Conservation (phyloP, 2,113 vertebrate genomes). For the Ammodytes marinus region DNA sequence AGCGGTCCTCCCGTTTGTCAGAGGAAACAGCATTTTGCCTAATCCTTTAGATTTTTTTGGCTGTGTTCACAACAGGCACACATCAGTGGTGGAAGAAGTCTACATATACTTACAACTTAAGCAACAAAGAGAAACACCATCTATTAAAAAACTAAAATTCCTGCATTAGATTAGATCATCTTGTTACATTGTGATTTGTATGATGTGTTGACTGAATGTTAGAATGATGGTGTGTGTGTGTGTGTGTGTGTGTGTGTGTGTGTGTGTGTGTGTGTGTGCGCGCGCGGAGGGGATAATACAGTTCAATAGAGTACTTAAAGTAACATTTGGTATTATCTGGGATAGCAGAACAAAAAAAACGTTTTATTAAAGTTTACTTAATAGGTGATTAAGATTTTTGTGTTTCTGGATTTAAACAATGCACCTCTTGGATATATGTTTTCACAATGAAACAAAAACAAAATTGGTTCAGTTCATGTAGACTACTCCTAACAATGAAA, state of each 20-base stretch:
- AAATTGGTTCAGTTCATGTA: too few relatives aligned
- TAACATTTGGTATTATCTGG: too few relatives aligned
- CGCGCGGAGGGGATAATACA: too few relatives aligned
- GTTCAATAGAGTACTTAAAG: too few relatives aligned
- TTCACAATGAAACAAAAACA: too few relatives aligned
- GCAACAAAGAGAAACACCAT: not conserved
- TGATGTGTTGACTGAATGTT: not conserved
- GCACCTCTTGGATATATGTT: too few relatives aligned
- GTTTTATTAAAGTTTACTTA: too few relatives aligned
- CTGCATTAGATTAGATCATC: not conserved
- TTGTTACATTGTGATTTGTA: not conserved
- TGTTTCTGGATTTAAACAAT: too few relatives aligned
- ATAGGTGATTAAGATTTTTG: too few relatives aligned
- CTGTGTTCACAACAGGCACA: conserved; percentile 24
- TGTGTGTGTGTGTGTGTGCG: not conserved
- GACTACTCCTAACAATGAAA: too few relatives aligned
- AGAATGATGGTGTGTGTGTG: not conserved
- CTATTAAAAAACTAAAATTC: not conserved
- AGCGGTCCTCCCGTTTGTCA: conserved; percentile 13
- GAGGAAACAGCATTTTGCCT: conserved; percentile 41
- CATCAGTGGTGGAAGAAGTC: not conserved
- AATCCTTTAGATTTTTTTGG: conserved; percentile 35
- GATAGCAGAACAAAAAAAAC: too few relatives aligned
- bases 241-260: not conserved
- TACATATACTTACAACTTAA: not conserved